Percentiles rank a stretch among this genome's conserved stretches.
phyloP scores from a whole-genome alignment of 2,888 invertebrate species.

The Monochamus alternatus region DNA sequence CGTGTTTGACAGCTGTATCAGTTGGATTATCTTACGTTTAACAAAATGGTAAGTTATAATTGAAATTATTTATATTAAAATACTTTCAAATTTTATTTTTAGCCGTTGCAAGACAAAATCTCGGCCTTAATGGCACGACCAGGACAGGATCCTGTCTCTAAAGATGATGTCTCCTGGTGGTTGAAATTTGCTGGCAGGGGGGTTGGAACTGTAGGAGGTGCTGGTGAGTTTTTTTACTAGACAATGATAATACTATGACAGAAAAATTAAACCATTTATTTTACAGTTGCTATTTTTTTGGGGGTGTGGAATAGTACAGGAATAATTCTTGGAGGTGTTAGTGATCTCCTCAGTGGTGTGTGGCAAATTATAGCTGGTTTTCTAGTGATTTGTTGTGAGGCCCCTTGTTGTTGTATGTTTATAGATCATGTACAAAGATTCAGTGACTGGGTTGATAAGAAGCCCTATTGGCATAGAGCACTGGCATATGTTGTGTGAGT shows the following conservation, averaged over 20 bases:
- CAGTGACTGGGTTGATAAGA: slow-evolving; percentile 86
- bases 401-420: slow-evolving; percentile 97
- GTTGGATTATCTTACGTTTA: not conserved
- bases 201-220: slow-evolving; percentile 87
- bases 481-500: slow-evolving; percentile 89
- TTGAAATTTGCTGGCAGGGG: slow-evolving; percentile 89
- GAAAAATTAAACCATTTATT: slow-evolving; percentile 31
- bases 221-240: slow-evolving; percentile 77
- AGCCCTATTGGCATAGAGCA: slow-evolving; percentile 94
- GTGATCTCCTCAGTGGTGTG: slow-evolving; percentile 84
- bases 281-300: slow-evolving; percentile 88
- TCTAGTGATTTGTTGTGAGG: slow-evolving; percentile 90
- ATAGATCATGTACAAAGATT: slow-evolving; percentile 93
- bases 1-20: not conserved
- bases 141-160: slow-evolving; percentile 83
- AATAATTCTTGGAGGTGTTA: slow-evolving; percentile 77
- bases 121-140: slow-evolving; percentile 86
- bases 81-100: slow-evolving; percentile 53
- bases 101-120: slow-evolving; percentile 88
- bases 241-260: not conserved
- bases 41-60: slow-evolving; percentile 27
- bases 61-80: not conserved
- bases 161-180: slow-evolving; percentile 92
- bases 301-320: slow-evolving; percentile 84
- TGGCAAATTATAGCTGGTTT: slow-evolving; percentile 94